Base-by-base conservation (phyloP, 2,888 invertebrate genomes). In the Tryphoninae sp. region DNA sequence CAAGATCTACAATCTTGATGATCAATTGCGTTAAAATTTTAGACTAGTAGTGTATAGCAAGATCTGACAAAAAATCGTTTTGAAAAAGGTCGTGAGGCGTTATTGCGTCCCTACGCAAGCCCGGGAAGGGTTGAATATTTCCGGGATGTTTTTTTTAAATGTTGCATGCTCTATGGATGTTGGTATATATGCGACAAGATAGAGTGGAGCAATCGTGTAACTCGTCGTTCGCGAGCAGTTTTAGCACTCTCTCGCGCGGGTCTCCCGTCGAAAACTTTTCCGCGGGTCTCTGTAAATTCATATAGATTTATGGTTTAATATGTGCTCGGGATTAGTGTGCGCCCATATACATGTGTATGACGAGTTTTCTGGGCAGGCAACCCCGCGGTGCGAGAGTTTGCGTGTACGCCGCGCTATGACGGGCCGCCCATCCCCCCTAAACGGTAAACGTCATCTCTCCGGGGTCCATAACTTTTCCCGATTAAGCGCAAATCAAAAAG, bases 401-500 rank as follows among this genome's bases (percentile, higher is more conserved):
- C 64, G 72, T 80, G 42, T 72, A 69, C 65, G 71, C 61, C 33
- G 45, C 49, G 23, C 42, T 74, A 61, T 74, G 62, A 73, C 80
- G 69, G 68, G 72, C 73, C 64, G 40, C 69, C 55, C 65, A 79
- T 77, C 65, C 80, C 76, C 78, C 79, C 78, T 78, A 80, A 84
- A 83, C 78, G 79, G 71, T 82, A 82, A 79, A 83, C 79, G 84
- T 83, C 84, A 83, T 87, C 84, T 87, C 88, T 85, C 87, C 80
- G 83, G 86, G 87, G 85, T 84, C 89, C 90, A 90, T 91, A 91
- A 91, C 90, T 91, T 90, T 89, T 87, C 89, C 87, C 89, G 91
- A 91, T 91, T 91, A 91, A 91, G 88, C 90, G 91, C 91, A 90
- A 91, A 91, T 91, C 89, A 90, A 91, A 91, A 91, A 91, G 91